A percentile compares a stretch with the other conserved stretches of the same genome.
phyloP scores from a whole-genome alignment of 2,113 vertebrate genomes.

The Nycticryphes semicollaris region DNA sequence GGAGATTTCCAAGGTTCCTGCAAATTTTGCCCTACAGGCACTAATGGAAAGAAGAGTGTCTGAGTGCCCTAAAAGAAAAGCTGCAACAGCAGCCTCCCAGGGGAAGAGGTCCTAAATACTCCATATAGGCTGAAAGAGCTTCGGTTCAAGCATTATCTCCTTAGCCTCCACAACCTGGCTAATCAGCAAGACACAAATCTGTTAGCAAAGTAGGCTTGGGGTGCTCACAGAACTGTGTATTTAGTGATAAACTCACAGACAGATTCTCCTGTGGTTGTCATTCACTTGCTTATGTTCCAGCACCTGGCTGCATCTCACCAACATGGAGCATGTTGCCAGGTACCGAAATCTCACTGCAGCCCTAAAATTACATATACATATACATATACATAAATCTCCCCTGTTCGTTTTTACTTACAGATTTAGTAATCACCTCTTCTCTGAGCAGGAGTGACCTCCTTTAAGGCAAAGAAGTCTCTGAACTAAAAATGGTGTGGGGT shows the following conservation, averaged over 20 bases:
- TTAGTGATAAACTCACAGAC: neutral
- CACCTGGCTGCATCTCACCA: neutral
- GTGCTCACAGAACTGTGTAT: neutral
- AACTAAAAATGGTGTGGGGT: neutral
- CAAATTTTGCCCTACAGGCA: neutral
- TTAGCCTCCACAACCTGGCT: neutral
- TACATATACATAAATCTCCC: neutral
- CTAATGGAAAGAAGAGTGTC: neutral
- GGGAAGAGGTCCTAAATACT: neutral
- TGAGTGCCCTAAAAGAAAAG: neutral
- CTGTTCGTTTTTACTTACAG: neutral
- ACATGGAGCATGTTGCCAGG: neutral
- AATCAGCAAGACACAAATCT: neutral
- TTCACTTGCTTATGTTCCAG: neutral
- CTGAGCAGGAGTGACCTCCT: neutral
- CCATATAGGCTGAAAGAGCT: neutral
- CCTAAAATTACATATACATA: neutral
- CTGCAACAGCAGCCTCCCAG: neutral
- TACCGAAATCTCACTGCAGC: neutral
- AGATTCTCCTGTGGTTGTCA: neutral
- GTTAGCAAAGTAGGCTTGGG: neutral
- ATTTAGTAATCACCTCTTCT: neutral
- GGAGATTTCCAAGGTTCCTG: neutral
- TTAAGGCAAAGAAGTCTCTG: neutral
- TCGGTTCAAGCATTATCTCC: neutral